Conservation (phyloP, 2,113 vertebrate species). For the Vireo altiloquus region DNA sequence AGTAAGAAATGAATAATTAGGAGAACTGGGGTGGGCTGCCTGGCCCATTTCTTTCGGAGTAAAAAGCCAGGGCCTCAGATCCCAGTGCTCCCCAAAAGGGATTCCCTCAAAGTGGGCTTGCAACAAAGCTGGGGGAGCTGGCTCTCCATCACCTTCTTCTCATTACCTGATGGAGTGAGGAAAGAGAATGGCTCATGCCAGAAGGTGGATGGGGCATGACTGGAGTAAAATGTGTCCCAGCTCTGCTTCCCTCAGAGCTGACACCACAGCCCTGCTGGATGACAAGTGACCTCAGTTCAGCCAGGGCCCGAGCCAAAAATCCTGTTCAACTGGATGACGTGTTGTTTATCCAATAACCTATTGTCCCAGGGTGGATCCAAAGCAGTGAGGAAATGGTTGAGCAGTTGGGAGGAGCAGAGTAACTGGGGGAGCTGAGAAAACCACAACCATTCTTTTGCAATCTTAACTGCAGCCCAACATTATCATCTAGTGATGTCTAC, state of each 20-base stretch:
- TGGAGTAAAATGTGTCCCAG: background rate
- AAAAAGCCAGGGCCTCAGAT: background rate
- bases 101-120: background rate
- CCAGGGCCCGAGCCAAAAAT: background rate
- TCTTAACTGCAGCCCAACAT: background rate
- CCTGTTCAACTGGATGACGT: background rate
- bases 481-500: background rate
- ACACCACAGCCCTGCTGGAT: background rate
- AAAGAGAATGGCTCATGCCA: background rate
- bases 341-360: background rate
- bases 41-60: background rate
- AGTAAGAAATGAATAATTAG: slow-evolving; percentile 1
- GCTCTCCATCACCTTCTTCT: background rate
- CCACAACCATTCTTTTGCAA: background rate
- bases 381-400: background rate
- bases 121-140: background rate
- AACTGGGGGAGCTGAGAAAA: background rate
- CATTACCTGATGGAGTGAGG: background rate
- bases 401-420: background rate
- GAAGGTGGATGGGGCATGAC: background rate
- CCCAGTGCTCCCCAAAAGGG: background rate
- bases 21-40: background rate
- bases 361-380: background rate
- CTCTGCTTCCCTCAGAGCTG: background rate
- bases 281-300: background rate